Evolutionary conservation across 2,113 vertebrate species (phyloP).

Genomic region (Rhea americana): DNA sequence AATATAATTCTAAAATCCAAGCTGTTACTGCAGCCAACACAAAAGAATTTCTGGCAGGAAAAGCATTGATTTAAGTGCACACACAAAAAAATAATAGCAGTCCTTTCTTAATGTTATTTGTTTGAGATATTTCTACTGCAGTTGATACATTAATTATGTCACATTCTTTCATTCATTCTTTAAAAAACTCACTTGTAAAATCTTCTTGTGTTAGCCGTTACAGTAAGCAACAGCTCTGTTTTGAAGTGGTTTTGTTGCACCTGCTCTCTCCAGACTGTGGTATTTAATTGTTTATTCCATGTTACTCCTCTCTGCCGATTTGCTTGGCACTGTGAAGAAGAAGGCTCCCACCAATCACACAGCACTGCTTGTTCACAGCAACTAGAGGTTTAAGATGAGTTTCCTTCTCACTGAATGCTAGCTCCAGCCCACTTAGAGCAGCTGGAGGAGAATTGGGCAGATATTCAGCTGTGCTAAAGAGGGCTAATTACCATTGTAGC

Average conservation of each 20-base stretch:
- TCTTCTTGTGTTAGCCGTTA: neutral
- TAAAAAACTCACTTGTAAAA: slow-evolving; percentile 21
- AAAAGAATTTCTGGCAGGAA: slow-evolving; percentile 21
- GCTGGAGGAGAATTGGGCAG: neutral
- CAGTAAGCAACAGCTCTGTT: neutral
- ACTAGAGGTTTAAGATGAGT: neutral
- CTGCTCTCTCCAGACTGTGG: slow-evolving; percentile 16
- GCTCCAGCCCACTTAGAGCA: neutral
- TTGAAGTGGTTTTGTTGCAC: slow-evolving; percentile 27
- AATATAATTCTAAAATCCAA: neutral
- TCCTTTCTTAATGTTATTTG: neutral
- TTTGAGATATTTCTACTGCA: slow-evolving; percentile 12
- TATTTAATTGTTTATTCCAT: neutral
- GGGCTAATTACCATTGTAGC: neutral
- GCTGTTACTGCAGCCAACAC: neutral
- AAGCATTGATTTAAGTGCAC: neutral
- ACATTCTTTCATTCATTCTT: neutral
- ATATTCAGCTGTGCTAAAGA: neutral
- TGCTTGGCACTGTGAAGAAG: neutral
- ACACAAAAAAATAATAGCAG: neutral
- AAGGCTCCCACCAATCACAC: neutral
- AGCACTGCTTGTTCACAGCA: neutral
- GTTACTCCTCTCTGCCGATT: neutral
- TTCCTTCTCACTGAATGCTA: neutral
- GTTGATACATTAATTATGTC: slow-evolving; percentile 14